Percentiles rank a stretch among this genome's conserved stretches.
Conservation (phyloP, 2,888 invertebrate species). For the Epinotia brunnichana region DNA sequence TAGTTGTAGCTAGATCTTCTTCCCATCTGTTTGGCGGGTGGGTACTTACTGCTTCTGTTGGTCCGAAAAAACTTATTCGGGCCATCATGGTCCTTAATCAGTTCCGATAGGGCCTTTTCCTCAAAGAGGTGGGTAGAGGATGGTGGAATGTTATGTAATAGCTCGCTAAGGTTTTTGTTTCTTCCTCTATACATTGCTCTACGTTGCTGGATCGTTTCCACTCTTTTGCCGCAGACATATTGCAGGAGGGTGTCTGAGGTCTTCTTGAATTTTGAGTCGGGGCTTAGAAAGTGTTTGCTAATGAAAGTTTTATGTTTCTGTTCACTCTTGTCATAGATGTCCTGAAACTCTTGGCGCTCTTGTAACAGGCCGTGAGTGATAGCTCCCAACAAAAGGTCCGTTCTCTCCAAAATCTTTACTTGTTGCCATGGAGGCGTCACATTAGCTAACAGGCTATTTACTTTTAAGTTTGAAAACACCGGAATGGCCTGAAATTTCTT, state of each 20-base stretch:
- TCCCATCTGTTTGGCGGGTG: not conserved
- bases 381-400: not conserved
- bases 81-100: slow-evolving; percentile 8
- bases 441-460: slow-evolving; percentile 2
- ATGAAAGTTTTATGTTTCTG: not conserved
- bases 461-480: not conserved
- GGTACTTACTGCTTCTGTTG: not conserved
- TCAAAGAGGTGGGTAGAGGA: slow-evolving; percentile 2
- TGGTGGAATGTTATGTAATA: not conserved
- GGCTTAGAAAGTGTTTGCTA: not conserved
- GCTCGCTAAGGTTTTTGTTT: not conserved
- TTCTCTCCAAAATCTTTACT: not conserved
- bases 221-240: slow-evolving; percentile 2
- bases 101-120: slow-evolving; percentile 8
- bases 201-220: not conserved
- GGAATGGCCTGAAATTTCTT: slow-evolving; percentile 6
- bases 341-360: slow-evolving; percentile 2
- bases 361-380: not conserved
- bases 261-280: slow-evolving; percentile 1
- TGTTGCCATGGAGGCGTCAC: not conserved
- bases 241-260: slow-evolving; percentile 1
- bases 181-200: not conserved
- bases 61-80: not conserved
- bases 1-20: not conserved
- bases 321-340: not conserved